Evolutionary conservation across 2,797 vertebrate genomes (phyloP), one percentile per base, ranked within the genome.

Genomic region (Rhinophrynus dorsalis): DNA sequence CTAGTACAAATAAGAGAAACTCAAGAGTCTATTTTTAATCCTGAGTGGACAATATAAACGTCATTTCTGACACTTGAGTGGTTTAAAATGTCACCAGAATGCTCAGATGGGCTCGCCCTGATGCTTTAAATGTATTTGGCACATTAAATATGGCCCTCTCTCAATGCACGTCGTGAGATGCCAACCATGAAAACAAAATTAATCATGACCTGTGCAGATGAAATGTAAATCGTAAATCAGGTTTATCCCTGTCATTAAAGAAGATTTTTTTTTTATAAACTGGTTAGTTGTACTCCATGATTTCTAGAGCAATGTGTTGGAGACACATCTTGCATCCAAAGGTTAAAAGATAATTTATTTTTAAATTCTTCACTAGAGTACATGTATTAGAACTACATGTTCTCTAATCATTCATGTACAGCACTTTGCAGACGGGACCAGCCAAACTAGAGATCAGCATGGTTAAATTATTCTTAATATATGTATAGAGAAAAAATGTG

Each of bases 1-100:
- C 6, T 18, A 56, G 45, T 61, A 23, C 35, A 37, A 38, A 10
- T 37, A 21, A 24, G n/a, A 29, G 48, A 47, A 23, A 29, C 40
- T n/a, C 47, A 3, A 55, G 7, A 24, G 20, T 23, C 40, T 56
- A 62, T 71, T 40, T 50, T 64, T 64, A 50, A 57, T 56, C 35
- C 10, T 38, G 10, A 4, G 27, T 42, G 9, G 17, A 27, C 33
- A 15, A 50, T 51, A 47, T 50, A 40, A 30, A 72, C 27, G 52
- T 72, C 68, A 58, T 50, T 15, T 6, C 40, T 64, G 59, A 47
- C 44, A 56, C 38, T 8, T 15, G 27, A 29, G 15, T 33, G 44
- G 33, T 57, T 50, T 32, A 40, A 71, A 65, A 64, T 64, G 68
- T 65, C 60, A 72, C 24, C 42, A 58, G 40, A 38, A 44, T n/a